These are phyloP conservation scores for Stictocephala bisonia DNA, from an alignment of 2,888 invertebrate genomes.

Conservation along the genomic window DNA sequence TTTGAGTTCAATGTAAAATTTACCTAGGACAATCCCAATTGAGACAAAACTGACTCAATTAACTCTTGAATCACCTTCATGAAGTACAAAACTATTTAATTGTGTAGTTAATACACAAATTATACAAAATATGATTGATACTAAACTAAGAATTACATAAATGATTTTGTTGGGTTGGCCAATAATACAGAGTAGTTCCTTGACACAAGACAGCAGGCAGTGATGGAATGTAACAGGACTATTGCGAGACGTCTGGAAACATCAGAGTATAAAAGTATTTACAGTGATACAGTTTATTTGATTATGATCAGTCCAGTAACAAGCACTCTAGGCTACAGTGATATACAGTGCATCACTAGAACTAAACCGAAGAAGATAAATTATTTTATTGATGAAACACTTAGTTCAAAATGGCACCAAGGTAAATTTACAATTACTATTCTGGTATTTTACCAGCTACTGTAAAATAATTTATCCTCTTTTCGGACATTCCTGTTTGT, in stretches of 20 bases:
- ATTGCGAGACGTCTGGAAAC: constrained; percentile 4
- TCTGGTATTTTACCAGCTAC: neutral
- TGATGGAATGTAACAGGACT: constrained; percentile 20
- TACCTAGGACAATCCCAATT: too few relatives aligned
- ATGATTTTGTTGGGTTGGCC: neutral
- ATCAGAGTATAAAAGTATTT: constrained; percentile 32
- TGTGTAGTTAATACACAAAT: neutral
- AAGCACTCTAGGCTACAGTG: constrained; percentile 6
- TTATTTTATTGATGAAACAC: constrained; percentile 7
- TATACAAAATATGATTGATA: neutral
- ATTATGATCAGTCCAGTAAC: constrained; percentile 28
- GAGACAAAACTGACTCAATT: too few relatives aligned
- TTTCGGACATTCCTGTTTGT: neutral
- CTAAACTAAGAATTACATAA: neutral
- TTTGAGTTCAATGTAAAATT: neutral
- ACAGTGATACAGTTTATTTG: constrained; percentile 11
- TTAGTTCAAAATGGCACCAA: constrained; percentile 16
- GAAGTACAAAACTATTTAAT: neutral
- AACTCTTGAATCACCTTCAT: too few relatives aligned
- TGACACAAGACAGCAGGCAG: neutral
- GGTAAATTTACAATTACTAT: constrained; percentile 5
- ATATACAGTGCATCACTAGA: constrained; percentile 10
- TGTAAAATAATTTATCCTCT: constrained; percentile 32
- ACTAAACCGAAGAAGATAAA: constrained; percentile 16
- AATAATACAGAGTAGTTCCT: neutral